Percentiles rank a stretch among this genome's conserved stretches.
Conservation (phyloP, 2,888 invertebrate species). For the Eupithecia tripunctaria region DNA sequence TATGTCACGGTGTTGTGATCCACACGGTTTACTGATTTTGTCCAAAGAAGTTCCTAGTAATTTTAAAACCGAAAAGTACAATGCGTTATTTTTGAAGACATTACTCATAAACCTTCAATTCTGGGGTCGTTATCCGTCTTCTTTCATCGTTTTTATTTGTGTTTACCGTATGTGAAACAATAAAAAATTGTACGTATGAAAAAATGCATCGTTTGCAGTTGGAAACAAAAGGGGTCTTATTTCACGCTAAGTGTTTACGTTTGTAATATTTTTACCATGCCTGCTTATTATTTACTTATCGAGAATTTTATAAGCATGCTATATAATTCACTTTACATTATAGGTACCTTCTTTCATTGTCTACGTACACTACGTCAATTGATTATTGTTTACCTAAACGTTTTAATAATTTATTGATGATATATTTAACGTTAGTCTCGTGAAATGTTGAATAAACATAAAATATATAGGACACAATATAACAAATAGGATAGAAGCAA, state of each 20-base stretch:
- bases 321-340: not conserved
- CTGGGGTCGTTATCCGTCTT: not conserved
- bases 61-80: too few species aligned
- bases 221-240: not conserved
- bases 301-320: not conserved
- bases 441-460: not conserved
- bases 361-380: not conserved
- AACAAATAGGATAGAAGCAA: not conserved
- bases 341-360: not conserved
- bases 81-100: too few species aligned
- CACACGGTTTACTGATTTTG: slow-evolving; percentile 1
- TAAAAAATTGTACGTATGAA: not conserved
- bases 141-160: not conserved
- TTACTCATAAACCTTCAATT: too few species aligned
- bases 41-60: not conserved
- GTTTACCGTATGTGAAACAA: not conserved
- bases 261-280: not conserved
- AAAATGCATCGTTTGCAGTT: not conserved
- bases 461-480: not conserved
- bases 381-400: not conserved
- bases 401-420: too few species aligned
- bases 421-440: too few species aligned
- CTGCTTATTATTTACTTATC: not conserved
- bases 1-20: not conserved
- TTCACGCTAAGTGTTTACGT: not conserved